A percentile compares a stretch with the other conserved stretches of the same genome.
These are phyloP conservation scores for Rhinella marina DNA, from an alignment of 2,797 vertebrate species.

Conservation along the genomic window DNA sequence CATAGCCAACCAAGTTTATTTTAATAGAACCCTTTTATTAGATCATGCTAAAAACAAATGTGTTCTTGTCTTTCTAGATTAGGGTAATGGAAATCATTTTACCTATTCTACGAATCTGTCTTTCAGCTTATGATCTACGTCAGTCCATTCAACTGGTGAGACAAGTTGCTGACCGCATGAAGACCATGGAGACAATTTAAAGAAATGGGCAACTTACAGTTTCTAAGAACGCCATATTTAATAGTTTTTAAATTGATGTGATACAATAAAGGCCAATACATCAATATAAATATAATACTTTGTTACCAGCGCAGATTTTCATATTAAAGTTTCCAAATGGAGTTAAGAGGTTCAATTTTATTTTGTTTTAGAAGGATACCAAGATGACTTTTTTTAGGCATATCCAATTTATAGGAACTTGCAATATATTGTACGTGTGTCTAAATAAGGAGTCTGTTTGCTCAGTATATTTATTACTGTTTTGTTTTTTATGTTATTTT, in stretches of 20 bases:
- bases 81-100: neutral
- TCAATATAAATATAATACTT: neutral
- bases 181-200: conserved; percentile 16
- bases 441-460: too few relatives aligned
- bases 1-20: neutral
- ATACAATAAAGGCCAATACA: neutral
- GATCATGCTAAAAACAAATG: neutral
- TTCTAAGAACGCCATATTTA: neutral
- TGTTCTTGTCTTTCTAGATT: neutral
- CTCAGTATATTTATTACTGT: too few relatives aligned
- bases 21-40: too few relatives aligned
- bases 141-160: conserved; percentile 34
- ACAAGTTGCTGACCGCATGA: conserved; percentile 49
- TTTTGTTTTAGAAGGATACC: neutral
- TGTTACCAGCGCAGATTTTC: neutral
- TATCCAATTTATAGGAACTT: too few relatives aligned
- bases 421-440: too few relatives aligned
- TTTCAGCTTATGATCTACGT: conserved; percentile 57
- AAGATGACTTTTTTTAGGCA: neutral
- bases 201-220: neutral
- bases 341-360: neutral
- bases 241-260: neutral
- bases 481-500: too few relatives aligned
- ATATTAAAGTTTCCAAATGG: neutral
- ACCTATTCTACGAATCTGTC: neutral